phyloP scores from a whole-genome alignment of 2,888 invertebrate species.

The Apotomis turbidana region DNA sequence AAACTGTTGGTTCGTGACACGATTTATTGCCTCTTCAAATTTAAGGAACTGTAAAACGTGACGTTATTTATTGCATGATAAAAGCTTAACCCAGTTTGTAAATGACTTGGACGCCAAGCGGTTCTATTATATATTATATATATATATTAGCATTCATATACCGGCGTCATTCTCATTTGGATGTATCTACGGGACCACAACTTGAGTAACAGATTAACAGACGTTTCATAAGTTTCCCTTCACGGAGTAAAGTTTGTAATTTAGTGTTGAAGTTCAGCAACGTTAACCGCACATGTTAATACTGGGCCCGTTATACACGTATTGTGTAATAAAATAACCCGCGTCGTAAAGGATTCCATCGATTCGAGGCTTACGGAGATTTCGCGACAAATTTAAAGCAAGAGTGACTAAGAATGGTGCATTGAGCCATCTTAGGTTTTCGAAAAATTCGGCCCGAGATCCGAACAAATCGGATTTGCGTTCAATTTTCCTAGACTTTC shows the following conservation, averaged over 20 bases:
- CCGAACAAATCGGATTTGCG: conserved; percentile 78
- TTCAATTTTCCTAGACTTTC: conserved; percentile 79
- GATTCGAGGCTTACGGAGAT: conserved; percentile 17
- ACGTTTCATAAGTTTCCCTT: conserved; percentile 55
- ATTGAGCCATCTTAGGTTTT: conserved; percentile 60
- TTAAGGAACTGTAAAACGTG: conserved; percentile 35
- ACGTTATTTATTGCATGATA: conserved; percentile 33
- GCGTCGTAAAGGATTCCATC: conserved; percentile 6
- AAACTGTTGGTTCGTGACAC: conserved; percentile 30
- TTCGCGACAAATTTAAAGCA: conserved; percentile 35
- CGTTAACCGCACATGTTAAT: conserved; percentile 47
- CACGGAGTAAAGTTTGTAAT: conserved; percentile 50
- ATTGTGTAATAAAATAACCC: conserved; percentile 12
- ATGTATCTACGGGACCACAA: conserved; percentile 40
- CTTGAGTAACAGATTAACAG: conserved; percentile 49
- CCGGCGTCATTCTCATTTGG: conserved; percentile 35
- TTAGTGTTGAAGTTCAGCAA: conserved; percentile 52
- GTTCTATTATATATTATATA: too few relatives aligned
- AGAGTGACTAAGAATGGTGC: conserved; percentile 51
- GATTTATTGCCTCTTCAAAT: conserved; percentile 36
- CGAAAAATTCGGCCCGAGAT: conserved; percentile 63
- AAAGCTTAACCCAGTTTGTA: conserved; percentile 35
- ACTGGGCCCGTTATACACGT: conserved; percentile 43
- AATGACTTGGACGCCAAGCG: conserved; percentile 18
- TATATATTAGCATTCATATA: too few relatives aligned